Evolutionary conservation across 2,113 vertebrate genomes (phyloP).

Genomic region (Bubalus kerabau): DNA sequence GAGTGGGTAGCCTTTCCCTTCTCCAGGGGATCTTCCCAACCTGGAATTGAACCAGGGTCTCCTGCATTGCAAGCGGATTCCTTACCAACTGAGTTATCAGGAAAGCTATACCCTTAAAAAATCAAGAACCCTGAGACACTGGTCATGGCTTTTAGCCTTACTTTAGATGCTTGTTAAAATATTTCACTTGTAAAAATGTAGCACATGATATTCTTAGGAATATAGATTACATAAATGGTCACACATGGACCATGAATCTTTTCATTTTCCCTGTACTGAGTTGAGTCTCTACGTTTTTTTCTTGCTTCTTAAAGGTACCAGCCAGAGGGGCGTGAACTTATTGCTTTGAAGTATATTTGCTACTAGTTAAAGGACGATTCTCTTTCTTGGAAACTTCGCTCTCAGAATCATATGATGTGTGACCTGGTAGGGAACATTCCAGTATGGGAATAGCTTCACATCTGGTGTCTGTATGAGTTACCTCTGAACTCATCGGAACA

Average conservation of each 20-base stretch:
- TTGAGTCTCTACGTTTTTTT: background rate
- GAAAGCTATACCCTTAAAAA: background rate
- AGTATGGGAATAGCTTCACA: background rate
- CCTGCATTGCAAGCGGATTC: background rate
- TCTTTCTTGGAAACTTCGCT: slow-evolving; percentile 4
- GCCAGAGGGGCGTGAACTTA: background rate
- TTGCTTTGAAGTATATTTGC: slow-evolving; percentile 11
- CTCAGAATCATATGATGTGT: background rate
- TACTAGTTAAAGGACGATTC: background rate
- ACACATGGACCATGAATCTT: background rate
- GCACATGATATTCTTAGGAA: background rate
- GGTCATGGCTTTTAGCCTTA: background rate
- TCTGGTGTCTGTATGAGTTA: background rate
- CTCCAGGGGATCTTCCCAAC: background rate
- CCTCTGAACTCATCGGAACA: background rate
- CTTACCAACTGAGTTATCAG: background rate
- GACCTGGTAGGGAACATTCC: background rate
- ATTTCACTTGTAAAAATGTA: background rate
- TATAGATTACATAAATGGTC: background rate
- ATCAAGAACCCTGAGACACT: background rate
- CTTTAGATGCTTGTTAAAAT: background rate
- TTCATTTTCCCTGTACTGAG: background rate
- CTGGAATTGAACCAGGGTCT: background rate
- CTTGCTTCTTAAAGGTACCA: background rate
- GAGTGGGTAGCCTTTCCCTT: background rate